Evolutionary conservation across 1,140 invertebrate species (phyloP).

Genomic region (Linepithema humile): DNA sequence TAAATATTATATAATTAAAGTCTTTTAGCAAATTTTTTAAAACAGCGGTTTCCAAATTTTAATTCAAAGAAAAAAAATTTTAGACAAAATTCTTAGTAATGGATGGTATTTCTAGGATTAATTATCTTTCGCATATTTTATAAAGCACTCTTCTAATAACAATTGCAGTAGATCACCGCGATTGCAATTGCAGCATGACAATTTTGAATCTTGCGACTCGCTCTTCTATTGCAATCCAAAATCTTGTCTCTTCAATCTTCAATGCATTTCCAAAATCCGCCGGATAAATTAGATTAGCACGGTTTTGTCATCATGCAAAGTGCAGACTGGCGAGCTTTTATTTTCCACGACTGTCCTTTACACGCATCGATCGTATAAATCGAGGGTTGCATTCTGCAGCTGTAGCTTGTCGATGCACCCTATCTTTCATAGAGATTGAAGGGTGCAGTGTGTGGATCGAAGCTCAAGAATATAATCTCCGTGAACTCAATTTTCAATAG

Average conservation of each 20-base stretch:
- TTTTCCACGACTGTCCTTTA: neutral
- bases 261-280: neutral
- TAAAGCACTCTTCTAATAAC: neutral
- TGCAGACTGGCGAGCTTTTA: neutral
- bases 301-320: neutral
- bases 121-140: neutral
- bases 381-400: neutral
- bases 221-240: neutral
- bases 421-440: neutral
- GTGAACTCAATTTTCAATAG: neutral
- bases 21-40: neutral
- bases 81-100: neutral
- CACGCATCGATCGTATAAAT: neutral
- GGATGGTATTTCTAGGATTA: neutral
- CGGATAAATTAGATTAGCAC: neutral
- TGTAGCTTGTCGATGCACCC: neutral
- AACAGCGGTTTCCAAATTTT: neutral
- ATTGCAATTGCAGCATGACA: neutral
- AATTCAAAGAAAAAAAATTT: neutral
- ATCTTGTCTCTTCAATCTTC: neutral
- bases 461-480: neutral
- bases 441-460: neutral
- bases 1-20: neutral
- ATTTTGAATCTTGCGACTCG: constrained; percentile 14
- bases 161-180: neutral